Conservation (phyloP, 2,888 invertebrate species). For the Megaustenia siamemsis region DNA sequence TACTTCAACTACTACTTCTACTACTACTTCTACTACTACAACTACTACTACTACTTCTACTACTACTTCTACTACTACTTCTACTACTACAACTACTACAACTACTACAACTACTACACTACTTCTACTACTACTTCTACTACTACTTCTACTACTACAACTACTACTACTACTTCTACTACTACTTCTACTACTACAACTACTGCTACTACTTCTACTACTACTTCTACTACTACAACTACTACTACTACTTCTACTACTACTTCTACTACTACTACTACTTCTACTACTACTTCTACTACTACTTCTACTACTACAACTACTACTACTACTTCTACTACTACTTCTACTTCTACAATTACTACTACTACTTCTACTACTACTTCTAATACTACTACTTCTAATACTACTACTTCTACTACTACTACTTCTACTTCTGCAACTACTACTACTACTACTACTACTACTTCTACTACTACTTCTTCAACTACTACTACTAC, state of each 20-base stretch:
- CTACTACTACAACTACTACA: no score
- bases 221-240: conserved; percentile 48
- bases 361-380: no score
- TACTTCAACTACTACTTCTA: conserved; percentile 48
- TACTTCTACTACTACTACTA: conserved; percentile 23
- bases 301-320: conserved; percentile 1
- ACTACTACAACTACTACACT: no score
- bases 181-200: conserved; percentile 5
- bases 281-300: conserved; percentile 15
- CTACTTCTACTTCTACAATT: background rate
- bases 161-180: conserved; percentile 24
- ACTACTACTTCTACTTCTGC: no score
- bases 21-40: conserved; percentile 55
- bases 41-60: conserved; percentile 54
- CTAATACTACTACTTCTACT: no score
- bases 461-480: background rate
- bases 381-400: no score
- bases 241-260: conserved; percentile 54
- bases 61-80: conserved; percentile 17
- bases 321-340: conserved; percentile 17
- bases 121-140: no score
- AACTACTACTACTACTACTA: background rate
- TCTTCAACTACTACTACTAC: no score
- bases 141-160: conserved; percentile 42
- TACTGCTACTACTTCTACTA: conserved; percentile 3